phyloP scores from a whole-genome alignment of 2,888 invertebrate species.

The Linnaemya vulpina region DNA sequence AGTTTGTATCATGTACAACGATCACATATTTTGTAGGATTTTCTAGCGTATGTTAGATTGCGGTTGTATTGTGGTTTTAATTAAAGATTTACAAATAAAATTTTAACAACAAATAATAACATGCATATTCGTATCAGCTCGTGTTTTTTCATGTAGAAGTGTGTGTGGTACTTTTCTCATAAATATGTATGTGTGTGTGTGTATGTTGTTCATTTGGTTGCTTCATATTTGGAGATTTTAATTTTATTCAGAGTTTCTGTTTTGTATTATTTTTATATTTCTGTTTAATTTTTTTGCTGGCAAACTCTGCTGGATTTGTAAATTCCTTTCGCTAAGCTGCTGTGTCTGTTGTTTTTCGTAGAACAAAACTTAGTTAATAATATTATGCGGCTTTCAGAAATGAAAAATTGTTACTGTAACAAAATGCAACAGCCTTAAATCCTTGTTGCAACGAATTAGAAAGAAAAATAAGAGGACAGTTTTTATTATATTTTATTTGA shows the following conservation, averaged over 20 bases:
- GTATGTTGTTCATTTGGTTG: not conserved
- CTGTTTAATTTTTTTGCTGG: not conserved
- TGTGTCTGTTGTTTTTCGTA: not conserved
- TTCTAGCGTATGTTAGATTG: conserved; percentile 54
- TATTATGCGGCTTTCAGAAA: not conserved
- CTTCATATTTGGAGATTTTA: conserved; percentile 9
- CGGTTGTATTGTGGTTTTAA: conserved; percentile 70
- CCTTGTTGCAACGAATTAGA: too few relatives aligned
- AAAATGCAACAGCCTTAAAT: too few relatives aligned
- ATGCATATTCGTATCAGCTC: not conserved
- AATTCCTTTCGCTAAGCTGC: not conserved
- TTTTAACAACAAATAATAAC: conserved; percentile 31
- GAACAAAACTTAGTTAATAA: not conserved
- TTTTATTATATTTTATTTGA: too few relatives aligned
- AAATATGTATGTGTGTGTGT: not conserved
- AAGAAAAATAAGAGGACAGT: too few relatives aligned
- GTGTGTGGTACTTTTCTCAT: not conserved
- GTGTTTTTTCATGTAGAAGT: not conserved
- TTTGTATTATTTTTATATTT: conserved; percentile 2
- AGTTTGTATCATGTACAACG: not conserved
- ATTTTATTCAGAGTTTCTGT: conserved; percentile 14
- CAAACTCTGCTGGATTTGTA: not conserved
- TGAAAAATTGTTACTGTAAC: not conserved
- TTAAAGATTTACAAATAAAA: conserved; percentile 66
- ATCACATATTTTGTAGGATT: conserved; percentile 9